Evolutionary conservation across 2,888 invertebrate species (phyloP).

Genomic region (Pseudococcus jackbeardsleyi): DNA sequence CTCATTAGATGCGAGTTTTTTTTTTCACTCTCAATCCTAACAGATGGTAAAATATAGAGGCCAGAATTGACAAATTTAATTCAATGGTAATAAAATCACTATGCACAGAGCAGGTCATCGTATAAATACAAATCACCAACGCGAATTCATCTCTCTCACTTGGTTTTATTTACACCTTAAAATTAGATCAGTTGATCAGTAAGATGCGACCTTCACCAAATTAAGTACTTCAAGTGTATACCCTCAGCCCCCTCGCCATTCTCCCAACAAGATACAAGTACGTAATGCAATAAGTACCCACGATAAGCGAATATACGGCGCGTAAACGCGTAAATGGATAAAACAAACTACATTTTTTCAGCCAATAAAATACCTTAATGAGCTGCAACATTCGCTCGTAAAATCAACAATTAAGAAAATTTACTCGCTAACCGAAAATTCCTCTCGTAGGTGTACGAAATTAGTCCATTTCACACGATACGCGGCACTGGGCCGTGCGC

Average conservation of each 20-base stretch:
- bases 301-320: neutral
- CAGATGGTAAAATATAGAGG: neutral
- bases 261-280: neutral
- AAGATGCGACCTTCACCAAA: constrained; percentile 36
- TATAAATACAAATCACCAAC: constrained; percentile 9
- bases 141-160: neutral
- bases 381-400: constrained; percentile 37
- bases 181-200: constrained; percentile 7
- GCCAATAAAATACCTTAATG: constrained; percentile 31
- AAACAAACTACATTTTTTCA: constrained; percentile 23
- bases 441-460: constrained; percentile 24
- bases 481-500: neutral
- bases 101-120: neutral
- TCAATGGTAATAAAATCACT: constrained; percentile 27
- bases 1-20: constrained; percentile 6
- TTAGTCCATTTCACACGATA: constrained; percentile 30
- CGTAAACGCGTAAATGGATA: constrained; percentile 8
- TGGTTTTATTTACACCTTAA: neutral
- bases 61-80: constrained; percentile 28
- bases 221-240: neutral
- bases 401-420: constrained; percentile 40
- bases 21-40: neutral
- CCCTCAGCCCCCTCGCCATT: neutral
- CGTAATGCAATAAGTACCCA: neutral
- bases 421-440: constrained; percentile 31